Conservation (phyloP, 2,888 invertebrate genomes). For the Atherix ibis region DNA sequence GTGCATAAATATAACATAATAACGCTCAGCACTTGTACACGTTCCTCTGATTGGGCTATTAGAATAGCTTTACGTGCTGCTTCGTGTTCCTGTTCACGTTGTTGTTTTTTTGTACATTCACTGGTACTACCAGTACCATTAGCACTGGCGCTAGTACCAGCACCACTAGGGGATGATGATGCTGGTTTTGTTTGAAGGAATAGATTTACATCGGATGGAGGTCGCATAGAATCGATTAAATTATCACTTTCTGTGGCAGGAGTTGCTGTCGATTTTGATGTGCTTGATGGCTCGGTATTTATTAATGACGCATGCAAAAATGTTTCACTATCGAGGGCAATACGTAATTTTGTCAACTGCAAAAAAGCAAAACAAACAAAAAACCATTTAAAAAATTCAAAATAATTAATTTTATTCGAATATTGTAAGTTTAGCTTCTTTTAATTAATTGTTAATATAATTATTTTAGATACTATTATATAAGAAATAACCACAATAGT, state of each 20-base stretch:
- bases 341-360: conserved; percentile 59
- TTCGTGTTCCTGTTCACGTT: conserved; percentile 10
- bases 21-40: conserved; percentile 80
- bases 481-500: no score
- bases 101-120: not conserved
- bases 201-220: conserved; percentile 8
- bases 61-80: conserved; percentile 26
- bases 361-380: no score
- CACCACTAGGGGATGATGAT: no score
- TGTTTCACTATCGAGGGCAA: conserved; percentile 58
- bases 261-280: conserved; percentile 9
- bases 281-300: conserved; percentile 25
- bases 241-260: conserved; percentile 4
- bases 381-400: no score
- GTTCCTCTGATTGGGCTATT: conserved; percentile 57
- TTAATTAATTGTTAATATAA: no score
- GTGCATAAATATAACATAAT: conserved; percentile 91
- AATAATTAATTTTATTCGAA: no score
- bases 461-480: no score
- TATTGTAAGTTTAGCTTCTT: no score
- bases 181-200: conserved; percentile 12
- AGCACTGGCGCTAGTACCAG: not conserved
- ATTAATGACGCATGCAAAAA: conserved; percentile 36
- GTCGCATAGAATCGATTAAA: conserved; percentile 4
- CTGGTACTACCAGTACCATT: not conserved